Evolutionary conservation across 2,888 invertebrate species (phyloP).

Genomic region (Fissipunctia ypsillon): DNA sequence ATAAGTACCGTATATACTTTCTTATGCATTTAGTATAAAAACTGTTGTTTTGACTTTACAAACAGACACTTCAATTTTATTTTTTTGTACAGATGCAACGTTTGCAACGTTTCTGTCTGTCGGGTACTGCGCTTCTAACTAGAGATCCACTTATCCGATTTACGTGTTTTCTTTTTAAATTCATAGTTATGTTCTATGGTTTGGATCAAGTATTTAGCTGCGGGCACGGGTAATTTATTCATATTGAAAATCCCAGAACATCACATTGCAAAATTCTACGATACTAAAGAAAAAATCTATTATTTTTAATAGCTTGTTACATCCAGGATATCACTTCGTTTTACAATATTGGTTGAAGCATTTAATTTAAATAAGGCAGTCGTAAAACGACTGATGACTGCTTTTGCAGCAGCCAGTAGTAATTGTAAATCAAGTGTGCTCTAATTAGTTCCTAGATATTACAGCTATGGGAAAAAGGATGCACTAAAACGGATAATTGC

Average conservation of each 20-base stretch:
- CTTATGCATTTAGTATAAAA: too few relatives aligned
- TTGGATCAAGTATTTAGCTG: slow-evolving; percentile 4
- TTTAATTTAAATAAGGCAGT: slow-evolving; percentile 34
- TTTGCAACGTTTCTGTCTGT: not conserved
- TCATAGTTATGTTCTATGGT: not conserved
- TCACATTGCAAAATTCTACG: not conserved
- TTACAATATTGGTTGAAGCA: slow-evolving; percentile 20
- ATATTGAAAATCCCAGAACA: not conserved
- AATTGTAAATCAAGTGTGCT: slow-evolving; percentile 36
- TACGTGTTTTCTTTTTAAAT: slow-evolving; percentile 13
- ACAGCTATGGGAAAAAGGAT: slow-evolving; percentile 54
- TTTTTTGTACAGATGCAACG: too few relatives aligned
- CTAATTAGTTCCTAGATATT: slow-evolving; percentile 61
- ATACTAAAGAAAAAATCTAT: slow-evolving; percentile 20
- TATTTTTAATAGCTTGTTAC: slow-evolving; percentile 17
- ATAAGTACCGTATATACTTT: too few relatives aligned
- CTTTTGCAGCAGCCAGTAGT: slow-evolving; percentile 4
- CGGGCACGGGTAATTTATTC: slow-evolving; percentile 10
- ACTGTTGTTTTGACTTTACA: too few relatives aligned
- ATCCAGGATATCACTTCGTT: slow-evolving; percentile 19
- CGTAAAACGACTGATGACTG: slow-evolving; percentile 29
- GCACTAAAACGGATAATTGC: slow-evolving; percentile 63
- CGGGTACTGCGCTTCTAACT: slow-evolving; percentile 4
- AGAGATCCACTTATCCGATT: slow-evolving; percentile 3
- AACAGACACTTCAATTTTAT: too few relatives aligned